These are phyloP conservation scores for Mylabris sibirica DNA, from an alignment of 2,888 invertebrate species.

Conservation along the genomic window DNA sequence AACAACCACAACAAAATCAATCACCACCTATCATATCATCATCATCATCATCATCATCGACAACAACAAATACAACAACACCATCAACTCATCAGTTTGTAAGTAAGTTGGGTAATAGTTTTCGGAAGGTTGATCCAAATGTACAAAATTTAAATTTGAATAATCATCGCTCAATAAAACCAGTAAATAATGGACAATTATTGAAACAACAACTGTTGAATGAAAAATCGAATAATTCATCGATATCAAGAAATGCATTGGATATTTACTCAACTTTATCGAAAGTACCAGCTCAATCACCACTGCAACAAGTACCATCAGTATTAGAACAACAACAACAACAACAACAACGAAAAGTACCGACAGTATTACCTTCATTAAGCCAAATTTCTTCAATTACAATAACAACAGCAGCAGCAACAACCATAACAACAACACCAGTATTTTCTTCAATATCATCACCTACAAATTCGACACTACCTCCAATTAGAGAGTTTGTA, in stretches of 20 bases:
- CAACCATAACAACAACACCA: too few relatives aligned
- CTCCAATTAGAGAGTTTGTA: too few relatives aligned
- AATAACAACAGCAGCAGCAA: too few relatives aligned
- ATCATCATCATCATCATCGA: background rate
- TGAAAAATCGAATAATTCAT: background rate
- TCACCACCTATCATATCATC: background rate
- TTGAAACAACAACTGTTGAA: background rate
- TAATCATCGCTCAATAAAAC: background rate
- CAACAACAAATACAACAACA: background rate
- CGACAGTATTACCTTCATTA: too few relatives aligned
- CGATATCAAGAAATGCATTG: background rate
- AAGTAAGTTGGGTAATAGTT: background rate
- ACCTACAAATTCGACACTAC: too few relatives aligned
- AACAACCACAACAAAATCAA: background rate
- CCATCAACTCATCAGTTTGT: background rate
- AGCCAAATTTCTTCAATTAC: too few relatives aligned
- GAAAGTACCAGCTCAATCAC: too few relatives aligned
- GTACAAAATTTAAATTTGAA: background rate
- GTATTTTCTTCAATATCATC: too few relatives aligned
- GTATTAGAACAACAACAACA: too few relatives aligned
- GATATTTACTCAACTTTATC: too few relatives aligned
- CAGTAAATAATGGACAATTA: background rate
- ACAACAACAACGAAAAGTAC: too few relatives aligned
- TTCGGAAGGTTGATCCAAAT: background rate
- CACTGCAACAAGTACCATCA: too few relatives aligned